These are phyloP conservation scores for Pogonocherus hispidulus DNA, from an alignment of 2,888 invertebrate genomes.

Conservation along the genomic window DNA sequence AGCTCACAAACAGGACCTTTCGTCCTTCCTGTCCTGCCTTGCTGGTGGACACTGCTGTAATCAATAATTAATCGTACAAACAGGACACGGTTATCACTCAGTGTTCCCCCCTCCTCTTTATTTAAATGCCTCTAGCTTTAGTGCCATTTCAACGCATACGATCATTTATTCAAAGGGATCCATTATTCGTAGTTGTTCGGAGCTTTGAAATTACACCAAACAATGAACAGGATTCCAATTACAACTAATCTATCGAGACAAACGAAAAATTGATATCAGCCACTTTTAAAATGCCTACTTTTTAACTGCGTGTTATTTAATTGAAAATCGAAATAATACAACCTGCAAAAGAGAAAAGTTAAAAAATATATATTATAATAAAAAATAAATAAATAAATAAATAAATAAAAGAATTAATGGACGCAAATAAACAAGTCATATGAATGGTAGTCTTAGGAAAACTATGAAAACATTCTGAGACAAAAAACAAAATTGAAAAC, in stretches of 20 bases:
- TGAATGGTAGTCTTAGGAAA: no score
- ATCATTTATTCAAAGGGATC: slow-evolving; percentile 28
- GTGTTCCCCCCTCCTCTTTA: slow-evolving; percentile 1
- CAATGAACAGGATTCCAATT: not conserved
- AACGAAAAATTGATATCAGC: not conserved
- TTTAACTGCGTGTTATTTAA: no score
- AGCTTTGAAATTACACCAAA: slow-evolving; percentile 15
- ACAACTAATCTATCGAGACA: not conserved
- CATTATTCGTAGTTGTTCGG: slow-evolving; percentile 13
- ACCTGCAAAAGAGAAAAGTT: no score
- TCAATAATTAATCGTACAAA: slow-evolving; percentile 53
- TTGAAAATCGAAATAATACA: no score
- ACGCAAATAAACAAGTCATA: no score
- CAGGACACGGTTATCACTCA: slow-evolving; percentile 35
- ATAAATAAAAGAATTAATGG: no score
- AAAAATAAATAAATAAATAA: no score
- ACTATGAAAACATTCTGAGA: no score
- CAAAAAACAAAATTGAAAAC: no score
- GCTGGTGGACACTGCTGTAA: slow-evolving; percentile 40
- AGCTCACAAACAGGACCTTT: slow-evolving; percentile 45
- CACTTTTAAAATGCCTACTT: not conserved
- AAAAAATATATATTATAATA: no score
- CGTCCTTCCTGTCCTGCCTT: slow-evolving; percentile 42
- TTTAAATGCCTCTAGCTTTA: slow-evolving; percentile 10
- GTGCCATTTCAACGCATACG: slow-evolving; percentile 14